Conservation (phyloP, 2,888 invertebrate species). For the Hedychridium roseum region DNA sequence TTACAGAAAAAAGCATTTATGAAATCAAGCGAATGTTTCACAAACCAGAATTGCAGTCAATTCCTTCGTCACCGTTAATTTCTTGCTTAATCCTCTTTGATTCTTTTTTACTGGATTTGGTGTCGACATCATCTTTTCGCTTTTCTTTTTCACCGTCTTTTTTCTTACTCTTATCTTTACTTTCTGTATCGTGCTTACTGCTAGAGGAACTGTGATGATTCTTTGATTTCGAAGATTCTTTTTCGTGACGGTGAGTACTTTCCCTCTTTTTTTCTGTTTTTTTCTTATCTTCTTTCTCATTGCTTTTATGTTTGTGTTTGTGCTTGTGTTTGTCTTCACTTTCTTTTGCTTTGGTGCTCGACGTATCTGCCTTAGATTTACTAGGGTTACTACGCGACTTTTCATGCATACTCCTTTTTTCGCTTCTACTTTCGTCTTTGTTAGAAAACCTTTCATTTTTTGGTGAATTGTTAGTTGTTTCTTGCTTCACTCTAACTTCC, state of each 20-base stretch:
- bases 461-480: neutral
- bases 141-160: conserved; percentile 37
- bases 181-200: conserved; percentile 43
- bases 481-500: conserved; percentile 14
- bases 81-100: conserved; percentile 57
- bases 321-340: conserved; percentile 38
- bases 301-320: conserved; percentile 51
- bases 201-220: conserved; percentile 49
- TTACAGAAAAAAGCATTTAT: conserved; percentile 1
- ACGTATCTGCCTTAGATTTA: conserved; percentile 27
- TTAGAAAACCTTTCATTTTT: conserved; percentile 17
- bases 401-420: conserved; percentile 31
- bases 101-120: conserved; percentile 40
- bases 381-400: conserved; percentile 31
- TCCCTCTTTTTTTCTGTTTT: conserved; percentile 37
- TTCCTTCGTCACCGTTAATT: conserved; percentile 70
- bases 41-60: conserved; percentile 74
- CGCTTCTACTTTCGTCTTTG: conserved; percentile 27
- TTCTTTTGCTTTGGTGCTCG: conserved; percentile 27
- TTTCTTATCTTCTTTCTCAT: conserved; percentile 46
- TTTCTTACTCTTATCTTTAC: conserved; percentile 38
- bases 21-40: conserved; percentile 10
- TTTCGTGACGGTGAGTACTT: conserved; percentile 34
- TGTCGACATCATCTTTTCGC: no score
- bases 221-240: conserved; percentile 45